Evolutionary conservation across 1,140 invertebrate species (phyloP), one percentile per base, ranked within the genome.

Genomic region (Philotrypesis tridentata): DNA sequence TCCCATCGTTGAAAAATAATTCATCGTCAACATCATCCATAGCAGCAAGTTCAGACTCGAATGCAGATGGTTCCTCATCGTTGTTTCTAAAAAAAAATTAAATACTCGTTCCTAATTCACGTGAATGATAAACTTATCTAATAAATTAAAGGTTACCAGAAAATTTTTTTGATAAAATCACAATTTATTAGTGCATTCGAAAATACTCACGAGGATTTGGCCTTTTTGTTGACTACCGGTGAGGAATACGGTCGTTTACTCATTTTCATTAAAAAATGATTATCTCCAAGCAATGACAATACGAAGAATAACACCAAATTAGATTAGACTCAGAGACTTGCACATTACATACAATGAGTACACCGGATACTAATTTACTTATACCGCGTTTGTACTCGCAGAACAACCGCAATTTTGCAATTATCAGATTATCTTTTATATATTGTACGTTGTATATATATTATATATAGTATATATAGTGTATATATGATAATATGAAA

Each of bases 21-120:
- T 92, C 87, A 84, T 93, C 92, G 81, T 92, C 91, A 82, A 93
- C 93, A 77, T 92, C 87, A 83, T 92, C 91, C 92, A 95, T 94
- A 14, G 88, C 91, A 29, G 93, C 93, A 79, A 95, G 86, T 83
- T 94, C 93, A 0, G 93, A 92, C 88, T 95, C 94, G 88, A 95
- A 95, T 68, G 88, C 92, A 63, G 92, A 91, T 7, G 92, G 91
- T 75, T 93, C 93, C 80, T 95, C 94, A 73, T 95, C 93, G 0
- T 92, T 90, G 37, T 80, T 83, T 75, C 55, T 76, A 82, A 82
- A 63, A 77, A 43, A 82, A 23, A 79, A 70, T 71, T 79, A n/a
- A n/a, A 63, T 33, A 21, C 23, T 71, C 8, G 25, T 11, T 25
- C 25, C 31, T 29, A 23, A 78, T 63, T 17, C 23, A 9, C 17